These are phyloP conservation scores for Anoplius nigerrimus DNA, from an alignment of 2,888 invertebrate genomes.

Conservation along the genomic window DNA sequence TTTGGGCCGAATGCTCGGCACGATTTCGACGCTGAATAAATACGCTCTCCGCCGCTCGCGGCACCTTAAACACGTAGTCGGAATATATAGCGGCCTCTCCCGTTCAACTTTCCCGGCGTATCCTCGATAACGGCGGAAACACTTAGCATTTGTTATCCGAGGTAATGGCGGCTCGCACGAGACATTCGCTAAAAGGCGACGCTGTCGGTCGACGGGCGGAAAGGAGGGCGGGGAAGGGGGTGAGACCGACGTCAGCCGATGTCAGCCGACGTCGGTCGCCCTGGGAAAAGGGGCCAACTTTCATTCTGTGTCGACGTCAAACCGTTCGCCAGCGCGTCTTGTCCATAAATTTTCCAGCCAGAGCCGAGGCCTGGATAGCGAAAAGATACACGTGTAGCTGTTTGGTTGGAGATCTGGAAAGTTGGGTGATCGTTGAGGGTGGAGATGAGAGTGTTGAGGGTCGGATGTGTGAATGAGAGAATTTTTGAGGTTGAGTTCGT, in stretches of 20 bases:
- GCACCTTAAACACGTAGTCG: conserved; percentile 10
- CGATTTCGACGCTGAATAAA: conserved; percentile 5
- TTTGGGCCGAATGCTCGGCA: background rate
- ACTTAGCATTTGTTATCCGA: conserved; percentile 60
- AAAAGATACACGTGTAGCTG: background rate
- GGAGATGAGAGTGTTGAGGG: no score
- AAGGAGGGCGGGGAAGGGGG: no score
- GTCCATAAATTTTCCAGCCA: conserved; percentile 33
- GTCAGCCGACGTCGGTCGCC: conserved; percentile 19
- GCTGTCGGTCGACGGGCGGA: conserved; percentile 15
- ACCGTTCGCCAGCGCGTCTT: conserved; percentile 28
- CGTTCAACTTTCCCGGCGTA: conserved; percentile 49
- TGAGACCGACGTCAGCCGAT: no score
- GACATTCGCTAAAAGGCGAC: conserved; percentile 54
- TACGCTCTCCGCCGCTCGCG: background rate
- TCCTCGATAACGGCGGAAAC: conserved; percentile 55
- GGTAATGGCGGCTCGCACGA: conserved; percentile 53
- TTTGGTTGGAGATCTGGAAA: no score
- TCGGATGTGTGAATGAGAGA: no score
- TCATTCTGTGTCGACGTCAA: conserved; percentile 31
- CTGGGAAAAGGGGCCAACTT: conserved; percentile 35
- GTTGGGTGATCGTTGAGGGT: no score
- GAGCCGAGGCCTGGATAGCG: conserved; percentile 8
- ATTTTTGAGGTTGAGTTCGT: no score
- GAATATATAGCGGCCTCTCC: conserved; percentile 21